Conservation (phyloP, 2,113 vertebrate genomes). For the Meriones unguiculatus region DNA sequence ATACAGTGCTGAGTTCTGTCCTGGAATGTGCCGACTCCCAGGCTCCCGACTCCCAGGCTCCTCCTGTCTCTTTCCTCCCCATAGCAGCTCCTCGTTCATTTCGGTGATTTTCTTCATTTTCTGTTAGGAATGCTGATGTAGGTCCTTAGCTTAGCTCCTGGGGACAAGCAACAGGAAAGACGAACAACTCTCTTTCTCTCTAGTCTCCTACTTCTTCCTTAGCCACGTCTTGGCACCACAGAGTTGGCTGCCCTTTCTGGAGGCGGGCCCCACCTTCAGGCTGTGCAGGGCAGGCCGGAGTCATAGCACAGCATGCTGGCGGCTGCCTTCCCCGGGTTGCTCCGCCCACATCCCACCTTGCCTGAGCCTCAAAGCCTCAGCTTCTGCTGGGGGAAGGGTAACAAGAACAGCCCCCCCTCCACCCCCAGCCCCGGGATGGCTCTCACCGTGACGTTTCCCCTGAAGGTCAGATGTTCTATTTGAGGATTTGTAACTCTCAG, state of each 20-base stretch:
- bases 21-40: not conserved
- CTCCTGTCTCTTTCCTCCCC: not conserved
- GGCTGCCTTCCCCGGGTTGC: not conserved
- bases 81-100: not conserved
- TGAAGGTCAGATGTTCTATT: not conserved
- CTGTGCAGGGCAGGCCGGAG: not conserved
- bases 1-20: not conserved
- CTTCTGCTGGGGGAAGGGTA: not conserved
- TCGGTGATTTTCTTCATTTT: not conserved
- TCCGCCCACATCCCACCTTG: not conserved
- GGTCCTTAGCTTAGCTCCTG: not conserved
- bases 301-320: not conserved
- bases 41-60: not conserved
- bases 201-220: not conserved
- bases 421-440: too few species aligned
- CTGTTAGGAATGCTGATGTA: not conserved
- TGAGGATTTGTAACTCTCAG: not conserved
- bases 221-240: not conserved
- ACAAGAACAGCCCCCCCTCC: not conserved
- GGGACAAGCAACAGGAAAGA: not conserved
- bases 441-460: not conserved
- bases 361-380: not conserved
- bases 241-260: slow-evolving; percentile 49
- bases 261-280: not conserved
- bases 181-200: not conserved